Evolutionary conservation across 2,888 invertebrate genomes (phyloP), one percentile per base, ranked within the genome.

Genomic region (Villa cingulata): DNA sequence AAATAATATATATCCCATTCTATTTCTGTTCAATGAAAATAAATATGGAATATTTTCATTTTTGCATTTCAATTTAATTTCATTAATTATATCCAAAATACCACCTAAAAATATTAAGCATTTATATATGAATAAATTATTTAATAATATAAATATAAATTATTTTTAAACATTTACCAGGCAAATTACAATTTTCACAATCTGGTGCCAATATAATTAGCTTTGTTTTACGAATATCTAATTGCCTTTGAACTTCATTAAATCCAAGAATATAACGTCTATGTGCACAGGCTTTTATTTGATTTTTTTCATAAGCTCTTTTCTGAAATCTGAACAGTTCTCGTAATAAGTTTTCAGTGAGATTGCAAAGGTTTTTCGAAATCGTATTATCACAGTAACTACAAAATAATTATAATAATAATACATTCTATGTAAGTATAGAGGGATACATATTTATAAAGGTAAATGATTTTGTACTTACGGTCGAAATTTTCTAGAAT

Each of bases 171-270:
- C n/a, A 19, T 41, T 43, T 47, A 63, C 63, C 59, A 51, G 59
- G 53, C 0, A 55, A 55, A 15, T 58, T 54, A 37, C 60, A 63
- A 9, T 66, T 66, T 55, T 81, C 80, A 55, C 81, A 68, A 59
- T 82, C 78, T 3, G 80, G 75, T 10, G 81, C 80, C 42, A 82
- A 68, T 9, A 82, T 66, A 9, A 81, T 63, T 50, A 77, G 62
- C 58, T 76, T 76, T 1, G 80, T 64, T 61, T 76, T 77, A 48
- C 72, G 73, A 23, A 77, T 62, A 41, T 68, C 66, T n/a, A 81
- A 58, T 56, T 74, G 74, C 51, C 74, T 75, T 41, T 72, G 69
- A 1, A 75, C 72, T 62, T 82, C 79, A 41, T 77, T 73, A 41
- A 83, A 71, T 10, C 82, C 82, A 43, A 75, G 63, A 2, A 81